These are phyloP conservation scores for Microcebus murinus DNA, from an alignment of 2,113 vertebrate genomes.

Conservation along the genomic window DNA sequence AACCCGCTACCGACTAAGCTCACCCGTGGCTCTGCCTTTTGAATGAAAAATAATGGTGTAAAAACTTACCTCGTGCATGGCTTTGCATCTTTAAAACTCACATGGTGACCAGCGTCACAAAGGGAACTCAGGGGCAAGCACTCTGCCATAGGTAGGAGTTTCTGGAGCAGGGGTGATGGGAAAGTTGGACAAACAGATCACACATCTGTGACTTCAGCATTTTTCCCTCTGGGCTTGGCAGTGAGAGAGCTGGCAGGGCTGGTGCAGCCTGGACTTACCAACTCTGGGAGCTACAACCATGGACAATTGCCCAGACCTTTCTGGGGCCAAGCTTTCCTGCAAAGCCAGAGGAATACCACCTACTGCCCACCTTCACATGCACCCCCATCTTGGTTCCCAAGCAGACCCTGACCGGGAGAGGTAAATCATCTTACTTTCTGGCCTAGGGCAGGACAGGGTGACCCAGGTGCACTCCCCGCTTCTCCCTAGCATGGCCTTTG, in stretches of 20 bases:
- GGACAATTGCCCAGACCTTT: neutral
- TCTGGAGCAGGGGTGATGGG: neutral
- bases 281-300: neutral
- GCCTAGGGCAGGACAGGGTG: neutral
- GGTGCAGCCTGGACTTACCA: neutral
- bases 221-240: neutral
- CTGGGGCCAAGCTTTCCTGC: neutral
- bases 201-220: neutral
- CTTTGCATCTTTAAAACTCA: neutral
- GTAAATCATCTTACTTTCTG: neutral
- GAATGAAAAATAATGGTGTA: neutral
- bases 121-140: neutral
- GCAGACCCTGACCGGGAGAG: neutral
- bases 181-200: neutral
- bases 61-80: neutral
- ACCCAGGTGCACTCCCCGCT: no score
- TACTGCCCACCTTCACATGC: neutral
- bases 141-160: neutral
- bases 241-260: neutral
- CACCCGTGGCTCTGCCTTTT: neutral
- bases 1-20: neutral
- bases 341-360: neutral
- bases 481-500: neutral
- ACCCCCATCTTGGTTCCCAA: neutral
- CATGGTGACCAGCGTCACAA: neutral